These are phyloP conservation scores for Lophius piscatorius DNA, from an alignment of 2,113 vertebrate species.

Conservation along the genomic window DNA sequence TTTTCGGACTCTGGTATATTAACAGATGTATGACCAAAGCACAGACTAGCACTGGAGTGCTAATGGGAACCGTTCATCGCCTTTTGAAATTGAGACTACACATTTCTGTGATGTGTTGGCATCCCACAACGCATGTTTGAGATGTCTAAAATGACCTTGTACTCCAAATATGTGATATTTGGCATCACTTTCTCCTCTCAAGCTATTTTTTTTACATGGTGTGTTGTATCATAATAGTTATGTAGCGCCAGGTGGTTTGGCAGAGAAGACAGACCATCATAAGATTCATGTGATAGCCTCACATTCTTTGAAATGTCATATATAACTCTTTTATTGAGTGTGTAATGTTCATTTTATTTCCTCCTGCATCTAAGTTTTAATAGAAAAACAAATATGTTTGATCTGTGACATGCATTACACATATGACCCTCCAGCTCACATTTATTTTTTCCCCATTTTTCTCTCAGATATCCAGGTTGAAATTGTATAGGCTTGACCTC, in stretches of 20 bases:
- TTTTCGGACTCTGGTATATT: not conserved
- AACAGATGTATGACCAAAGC: too few species aligned
- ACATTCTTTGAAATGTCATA: not conserved
- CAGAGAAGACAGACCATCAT: too few species aligned
- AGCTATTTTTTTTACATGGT: constrained; percentile 15
- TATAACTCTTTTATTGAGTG: not conserved
- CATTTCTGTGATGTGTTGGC: constrained; percentile 20
- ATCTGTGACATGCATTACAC: not conserved
- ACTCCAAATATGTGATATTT: constrained; percentile 6
- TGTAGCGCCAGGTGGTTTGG: too few species aligned
- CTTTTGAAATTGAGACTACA: constrained; percentile 6
- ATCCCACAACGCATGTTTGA: constrained; percentile 8
- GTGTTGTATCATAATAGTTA: constrained; percentile 11
- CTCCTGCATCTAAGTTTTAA: not conserved
- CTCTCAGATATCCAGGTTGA: constrained; percentile 1
- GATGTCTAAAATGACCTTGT: constrained; percentile 21
- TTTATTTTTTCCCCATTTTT: not conserved
- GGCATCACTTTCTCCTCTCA: constrained; percentile 9
- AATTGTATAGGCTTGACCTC: constrained; percentile 32
- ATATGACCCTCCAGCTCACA: not conserved
- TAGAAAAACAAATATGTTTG: not conserved
- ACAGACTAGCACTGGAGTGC: not conserved
- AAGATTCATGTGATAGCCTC: not conserved
- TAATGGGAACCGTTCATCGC: not conserved
- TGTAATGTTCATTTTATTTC: not conserved